Evolutionary conservation across 2,797 vertebrate genomes (phyloP), one percentile per base, ranked within the genome.

Genomic region (Clarias laeviceps): DNA sequence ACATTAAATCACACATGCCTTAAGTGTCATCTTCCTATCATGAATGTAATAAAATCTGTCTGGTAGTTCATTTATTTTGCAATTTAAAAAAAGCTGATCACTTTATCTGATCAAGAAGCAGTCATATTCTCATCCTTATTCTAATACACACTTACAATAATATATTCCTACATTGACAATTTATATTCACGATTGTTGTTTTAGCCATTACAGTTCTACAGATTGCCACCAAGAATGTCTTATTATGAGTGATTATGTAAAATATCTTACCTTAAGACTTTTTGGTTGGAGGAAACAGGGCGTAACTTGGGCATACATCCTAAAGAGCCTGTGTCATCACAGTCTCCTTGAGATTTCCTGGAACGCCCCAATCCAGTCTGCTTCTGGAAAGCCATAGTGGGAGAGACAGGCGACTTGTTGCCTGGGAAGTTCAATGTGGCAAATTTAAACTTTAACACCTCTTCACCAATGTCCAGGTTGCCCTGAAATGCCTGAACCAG

Each of bases 361-460:
- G 77, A 86, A 0, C 81, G 17, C 93, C 93, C 92, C 4, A 87
- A 66, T 0, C 90, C 89, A 85, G 88, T 81, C 0, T 89, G 78
- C 56, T 45, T 56, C 84, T 94, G 94, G 66, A 87, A 81, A 82
- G 89, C 91, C 65, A 61, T 86, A 11, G 82, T 15, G 0, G 89
- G 87, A 70, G 89, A 85, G 0, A 85, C 45, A 2, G 45, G 45
- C 45, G 90, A 72, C 74, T 40, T 89, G 32, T 82, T 92, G 66
- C 80, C 11, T 37, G 85, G 86, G 15, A 61, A 82, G 76, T 65
- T 91, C 84, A 91, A 91, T 90, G 93, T 92, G 85, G 94, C 94
- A 91, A 96, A 95, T 81, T 94, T 94, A 84, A 95, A 95, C 80
- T 94, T 96, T 82, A 89, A 89, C 57, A 96, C 90, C 84, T 96